phyloP scores from a whole-genome alignment of 92 coral and sea anemone species.

The Virgularia gustaviana region DNA sequence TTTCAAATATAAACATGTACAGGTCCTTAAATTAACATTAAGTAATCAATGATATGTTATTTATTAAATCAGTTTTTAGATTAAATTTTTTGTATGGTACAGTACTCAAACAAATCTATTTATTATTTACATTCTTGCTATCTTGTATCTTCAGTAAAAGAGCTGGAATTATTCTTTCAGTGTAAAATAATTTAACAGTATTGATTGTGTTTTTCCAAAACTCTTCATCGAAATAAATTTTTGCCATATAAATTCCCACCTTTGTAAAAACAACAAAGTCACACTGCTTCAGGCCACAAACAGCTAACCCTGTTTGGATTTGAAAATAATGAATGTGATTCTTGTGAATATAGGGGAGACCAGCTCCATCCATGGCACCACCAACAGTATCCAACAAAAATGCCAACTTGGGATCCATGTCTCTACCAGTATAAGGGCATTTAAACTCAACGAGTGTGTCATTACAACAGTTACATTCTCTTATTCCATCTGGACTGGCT shows the following conservation, averaged over 20 bases:
- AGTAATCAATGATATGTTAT: background rate
- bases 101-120: background rate
- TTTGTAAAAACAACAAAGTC: constrained; percentile 56
- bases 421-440: constrained; percentile 41
- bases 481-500: constrained; percentile 42
- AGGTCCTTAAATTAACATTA: no score
- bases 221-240: background rate
- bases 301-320: constrained; percentile 60
- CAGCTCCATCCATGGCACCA: constrained; percentile 39
- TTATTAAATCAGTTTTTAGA: background rate
- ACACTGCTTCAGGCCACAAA: constrained; percentile 47
- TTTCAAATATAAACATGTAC: no score
- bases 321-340: constrained; percentile 54
- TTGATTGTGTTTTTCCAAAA: background rate
- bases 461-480: constrained; percentile 39
- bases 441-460: constrained; percentile 41
- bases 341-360: constrained; percentile 29
- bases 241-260: constrained; percentile 36
- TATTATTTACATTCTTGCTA: background rate
- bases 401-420: constrained; percentile 53
- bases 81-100: background rate
- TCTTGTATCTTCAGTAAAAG: background rate
- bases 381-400: constrained; percentile 54
- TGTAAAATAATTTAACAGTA: constrained; percentile 1
- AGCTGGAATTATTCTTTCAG: constrained; percentile 4